phyloP scores from a whole-genome alignment of 2,888 invertebrate species.

The Parelbella ahira region DNA sequence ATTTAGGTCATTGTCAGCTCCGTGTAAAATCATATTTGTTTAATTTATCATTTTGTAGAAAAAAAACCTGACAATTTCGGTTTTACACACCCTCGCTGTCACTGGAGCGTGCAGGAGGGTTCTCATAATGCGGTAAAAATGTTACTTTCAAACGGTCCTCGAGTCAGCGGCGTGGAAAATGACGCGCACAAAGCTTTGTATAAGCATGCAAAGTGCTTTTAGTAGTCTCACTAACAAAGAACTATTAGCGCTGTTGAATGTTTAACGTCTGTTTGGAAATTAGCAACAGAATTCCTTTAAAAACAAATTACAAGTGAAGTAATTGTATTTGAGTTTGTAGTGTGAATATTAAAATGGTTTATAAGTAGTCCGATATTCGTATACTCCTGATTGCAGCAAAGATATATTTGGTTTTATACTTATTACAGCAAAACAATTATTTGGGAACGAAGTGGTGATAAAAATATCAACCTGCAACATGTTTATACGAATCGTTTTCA shows the following conservation, averaged over 20 bases:
- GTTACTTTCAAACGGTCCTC: slow-evolving; percentile 58
- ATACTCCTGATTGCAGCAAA: no score
- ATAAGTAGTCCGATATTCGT: no score
- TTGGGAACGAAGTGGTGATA: no score
- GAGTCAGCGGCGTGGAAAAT: slow-evolving; percentile 54
- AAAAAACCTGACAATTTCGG: slow-evolving; percentile 5
- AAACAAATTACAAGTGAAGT: no score
- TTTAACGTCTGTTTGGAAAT: no score
- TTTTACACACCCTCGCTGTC: slow-evolving; percentile 39
- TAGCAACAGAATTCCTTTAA: no score
- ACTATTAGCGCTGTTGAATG: slow-evolving; percentile 8
- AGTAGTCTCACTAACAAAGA: slow-evolving; percentile 19
- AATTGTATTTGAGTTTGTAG: no score
- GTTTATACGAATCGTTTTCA: no score
- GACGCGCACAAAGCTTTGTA: slow-evolving; percentile 49
- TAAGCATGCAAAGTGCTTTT: slow-evolving; percentile 35
- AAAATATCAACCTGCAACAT: no score
- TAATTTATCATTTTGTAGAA: slow-evolving; percentile 2
- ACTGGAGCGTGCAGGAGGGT: slow-evolving; percentile 55
- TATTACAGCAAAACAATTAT: no score
- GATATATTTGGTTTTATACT: no score
- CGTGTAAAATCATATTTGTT: slow-evolving; percentile 10
- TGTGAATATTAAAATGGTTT: no score
- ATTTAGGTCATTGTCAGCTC: not conserved
- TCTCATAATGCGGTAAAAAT: slow-evolving; percentile 61